Conservation (phyloP, 2,113 vertebrate species). For the Taurulus bubalis region DNA sequence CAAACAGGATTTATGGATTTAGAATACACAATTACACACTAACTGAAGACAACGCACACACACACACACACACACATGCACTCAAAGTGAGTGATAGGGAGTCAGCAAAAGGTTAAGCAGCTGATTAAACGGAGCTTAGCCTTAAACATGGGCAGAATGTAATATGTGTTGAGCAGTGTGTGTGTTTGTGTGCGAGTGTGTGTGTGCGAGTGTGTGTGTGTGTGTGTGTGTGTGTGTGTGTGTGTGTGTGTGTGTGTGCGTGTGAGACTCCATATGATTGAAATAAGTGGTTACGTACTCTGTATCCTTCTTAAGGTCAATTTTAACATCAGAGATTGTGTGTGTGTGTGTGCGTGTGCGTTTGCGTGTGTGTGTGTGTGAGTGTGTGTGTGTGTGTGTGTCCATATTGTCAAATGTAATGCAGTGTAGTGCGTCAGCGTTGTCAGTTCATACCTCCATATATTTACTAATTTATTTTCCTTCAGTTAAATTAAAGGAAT, state of each 20-base stretch:
- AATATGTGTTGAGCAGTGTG: background rate
- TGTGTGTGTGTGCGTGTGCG: no score
- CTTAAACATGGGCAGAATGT: constrained; percentile 21
- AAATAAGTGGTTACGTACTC: background rate
- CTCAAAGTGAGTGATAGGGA: constrained; percentile 3
- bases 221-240: background rate
- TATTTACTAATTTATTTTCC: background rate
- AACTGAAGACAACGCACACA: no score
- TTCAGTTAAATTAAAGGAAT: background rate
- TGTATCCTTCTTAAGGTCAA: constrained; percentile 8
- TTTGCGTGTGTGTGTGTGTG: no score
- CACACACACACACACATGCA: background rate
- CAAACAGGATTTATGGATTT: background rate
- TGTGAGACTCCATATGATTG: no score
- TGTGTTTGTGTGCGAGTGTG: no score
- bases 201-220: constrained; percentile 3
- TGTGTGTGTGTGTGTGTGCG: background rate
- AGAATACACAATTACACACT: background rate
- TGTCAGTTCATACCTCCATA: background rate
- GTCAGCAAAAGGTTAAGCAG: constrained; percentile 31
- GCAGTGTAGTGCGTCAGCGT: background rate
- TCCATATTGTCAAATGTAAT: background rate
- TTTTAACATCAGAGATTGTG: no score
- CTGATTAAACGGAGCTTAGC: constrained; percentile 20
- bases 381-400: background rate